Evolutionary conservation across 2,797 vertebrate species (phyloP).

Genomic region (Schizopygopsis pylzovi): DNA sequence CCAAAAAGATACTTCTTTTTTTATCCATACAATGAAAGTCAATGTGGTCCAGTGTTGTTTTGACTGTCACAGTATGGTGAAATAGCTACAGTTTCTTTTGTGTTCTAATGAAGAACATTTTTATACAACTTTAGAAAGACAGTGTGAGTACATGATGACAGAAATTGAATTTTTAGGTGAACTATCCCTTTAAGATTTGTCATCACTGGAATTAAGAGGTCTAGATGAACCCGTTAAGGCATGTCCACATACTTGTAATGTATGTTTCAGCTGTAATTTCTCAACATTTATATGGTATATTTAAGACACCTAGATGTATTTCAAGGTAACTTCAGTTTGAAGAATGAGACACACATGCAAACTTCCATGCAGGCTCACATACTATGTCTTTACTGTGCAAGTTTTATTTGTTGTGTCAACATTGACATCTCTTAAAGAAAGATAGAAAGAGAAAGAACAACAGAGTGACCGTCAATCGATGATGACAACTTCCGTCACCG

Average conservation of each 20-base stretch:
- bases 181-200: not conserved
- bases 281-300: not conserved
- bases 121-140: not conserved
- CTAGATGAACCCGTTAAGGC: not conserved
- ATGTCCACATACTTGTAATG: not conserved
- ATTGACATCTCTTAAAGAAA: not conserved
- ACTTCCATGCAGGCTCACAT: not conserved
- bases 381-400: not conserved
- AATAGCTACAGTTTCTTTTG: not conserved
- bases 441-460: not conserved
- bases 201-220: not conserved
- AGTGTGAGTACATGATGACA: not conserved
- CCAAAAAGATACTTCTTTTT: not conserved
- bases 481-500: constrained; percentile 4
- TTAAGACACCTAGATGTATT: not conserved
- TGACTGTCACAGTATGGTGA: not conserved
- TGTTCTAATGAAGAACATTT: not conserved
- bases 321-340: not conserved
- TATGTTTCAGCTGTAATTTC: not conserved
- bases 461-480: not conserved
- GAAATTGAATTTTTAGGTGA: not conserved
- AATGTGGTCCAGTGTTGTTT: not conserved
- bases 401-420: constrained; percentile 15
- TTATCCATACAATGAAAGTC: not conserved
- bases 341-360: not conserved